Percentiles rank a stretch among this genome's conserved stretches.
These are phyloP conservation scores for Drosophila funebris DNA, from an alignment of 1,140 invertebrate species.

Conservation along the genomic window DNA sequence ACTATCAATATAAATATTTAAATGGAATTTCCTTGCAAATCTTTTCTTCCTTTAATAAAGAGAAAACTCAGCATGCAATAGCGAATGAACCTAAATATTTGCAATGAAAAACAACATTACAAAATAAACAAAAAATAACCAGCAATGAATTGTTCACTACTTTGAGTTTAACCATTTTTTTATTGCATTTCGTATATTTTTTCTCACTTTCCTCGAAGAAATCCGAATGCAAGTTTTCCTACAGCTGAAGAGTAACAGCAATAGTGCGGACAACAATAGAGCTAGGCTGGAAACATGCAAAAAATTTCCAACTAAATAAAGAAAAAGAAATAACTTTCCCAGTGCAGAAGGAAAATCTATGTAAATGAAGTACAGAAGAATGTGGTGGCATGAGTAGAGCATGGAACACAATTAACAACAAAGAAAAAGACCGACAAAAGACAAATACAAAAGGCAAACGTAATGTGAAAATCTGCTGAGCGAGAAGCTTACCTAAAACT, in stretches of 20 bases:
- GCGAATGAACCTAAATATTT: constrained; percentile 44
- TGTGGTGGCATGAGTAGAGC: constrained; percentile 36
- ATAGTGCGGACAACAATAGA: constrained; percentile 26
- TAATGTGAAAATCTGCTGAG: constrained; percentile 67
- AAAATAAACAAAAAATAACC: constrained; percentile 3
- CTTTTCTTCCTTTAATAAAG: constrained; percentile 26
- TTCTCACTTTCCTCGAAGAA: constrained; percentile 37
- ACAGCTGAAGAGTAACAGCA: constrained; percentile 26
- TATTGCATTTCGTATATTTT: constrained; percentile 16
- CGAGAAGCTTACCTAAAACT: constrained; percentile 20
- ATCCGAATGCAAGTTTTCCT: constrained; percentile 54
- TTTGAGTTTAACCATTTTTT: constrained; percentile 37
- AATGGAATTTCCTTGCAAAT: constrained; percentile 12
- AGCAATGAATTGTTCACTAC: constrained; percentile 25
- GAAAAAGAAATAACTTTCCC: constrained; percentile 52
- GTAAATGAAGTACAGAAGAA: constrained; percentile 51
- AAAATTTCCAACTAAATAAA: constrained; percentile 67
- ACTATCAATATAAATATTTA: constrained; percentile 10
- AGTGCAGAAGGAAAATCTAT: constrained; percentile 23
- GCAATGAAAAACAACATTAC: constrained; percentile 26
- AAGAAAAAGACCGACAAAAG: constrained; percentile 21
- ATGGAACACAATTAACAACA: constrained; percentile 50
- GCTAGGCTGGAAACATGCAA: constrained; percentile 26
- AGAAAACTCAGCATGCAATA: constrained; percentile 5
- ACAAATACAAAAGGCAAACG: constrained; percentile 46